A percentile compares a stretch with the other conserved stretches of the same genome.
phyloP scores from a whole-genome alignment of 2,797 vertebrate species.

The Neomorphus geoffroyi region DNA sequence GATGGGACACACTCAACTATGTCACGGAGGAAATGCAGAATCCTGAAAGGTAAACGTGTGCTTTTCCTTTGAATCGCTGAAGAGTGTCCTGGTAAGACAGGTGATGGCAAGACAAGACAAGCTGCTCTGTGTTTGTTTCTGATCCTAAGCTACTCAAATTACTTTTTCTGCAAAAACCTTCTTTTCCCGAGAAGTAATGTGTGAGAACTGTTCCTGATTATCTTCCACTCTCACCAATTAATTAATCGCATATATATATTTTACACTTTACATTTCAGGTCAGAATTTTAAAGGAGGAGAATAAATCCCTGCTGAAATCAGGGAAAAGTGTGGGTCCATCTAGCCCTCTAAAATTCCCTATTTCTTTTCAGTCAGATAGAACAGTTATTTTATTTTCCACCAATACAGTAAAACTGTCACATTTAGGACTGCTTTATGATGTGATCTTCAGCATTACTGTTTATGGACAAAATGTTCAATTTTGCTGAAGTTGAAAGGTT shows the following conservation, averaged over 20 bases:
- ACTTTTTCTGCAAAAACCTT: neutral
- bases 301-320: neutral
- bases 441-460: neutral
- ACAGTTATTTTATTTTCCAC: neutral
- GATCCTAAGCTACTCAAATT: neutral
- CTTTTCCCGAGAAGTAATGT: neutral
- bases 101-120: neutral
- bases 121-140: neutral
- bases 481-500: neutral
- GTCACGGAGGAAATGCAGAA: constrained; percentile 90
- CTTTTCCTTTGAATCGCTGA: neutral
- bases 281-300: neutral
- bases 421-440: neutral
- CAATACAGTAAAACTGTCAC: neutral
- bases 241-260: neutral
- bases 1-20: constrained; percentile 91
- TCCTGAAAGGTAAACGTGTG: constrained; percentile 78
- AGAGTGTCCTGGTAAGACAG: neutral
- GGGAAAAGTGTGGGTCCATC: neutral
- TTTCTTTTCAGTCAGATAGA: neutral
- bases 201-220: neutral
- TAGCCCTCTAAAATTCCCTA: neutral
- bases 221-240: neutral
- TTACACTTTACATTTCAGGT: neutral
- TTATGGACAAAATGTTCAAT: neutral